Evolutionary conservation across 2,797 vertebrate genomes (phyloP), one percentile per base, ranked within the genome.

Genomic region (Peromyscus aztecus): DNA sequence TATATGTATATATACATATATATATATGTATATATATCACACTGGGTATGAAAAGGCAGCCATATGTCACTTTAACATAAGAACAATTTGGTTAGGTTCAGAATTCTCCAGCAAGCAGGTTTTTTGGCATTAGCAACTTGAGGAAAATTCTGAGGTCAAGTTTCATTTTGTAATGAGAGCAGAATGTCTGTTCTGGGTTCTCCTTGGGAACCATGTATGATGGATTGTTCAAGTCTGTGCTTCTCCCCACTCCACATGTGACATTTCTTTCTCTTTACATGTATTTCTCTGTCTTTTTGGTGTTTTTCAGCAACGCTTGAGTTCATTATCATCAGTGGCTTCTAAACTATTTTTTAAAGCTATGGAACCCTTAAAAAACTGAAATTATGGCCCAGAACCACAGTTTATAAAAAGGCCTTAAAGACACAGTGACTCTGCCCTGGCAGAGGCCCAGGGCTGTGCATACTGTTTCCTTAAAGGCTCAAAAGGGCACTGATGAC

Each of bases 111-210:
- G 77, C 59, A 76, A 57, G 69, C 90, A 40, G 37, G 65, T 84
- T 92, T 94, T 76, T 71, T 93, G 95, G 90, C 76, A 49, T 90
- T 85, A 81, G 57, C 61, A 95, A 95, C 93, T 84, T 55, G 69
- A 94, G 57, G 76, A 75, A 92, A 90, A 65, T 55, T 90, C 89
- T 63, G 92, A 82, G 71, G 59, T 77, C 71, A 69, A 80, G 19
- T 84, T 92, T 88, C 40, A 55, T n/a, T 95, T 65, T 55, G 2
- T 84, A 76, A 49, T 61, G 77, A 92, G 82, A 93, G 78, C 19
- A 90, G 87, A 75, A 92, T 57, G 65, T 65, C 49, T 94, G 75
- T 92, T 83, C 87, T 94, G 8, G 40, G 40, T 76, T 96, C 77
- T 93, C 94, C 89, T 82, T 65, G 59, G 49, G 63, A 76, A 93